These are phyloP conservation scores for Stercorarius parasiticus DNA, from an alignment of 2,113 vertebrate genomes.

Conservation along the genomic window DNA sequence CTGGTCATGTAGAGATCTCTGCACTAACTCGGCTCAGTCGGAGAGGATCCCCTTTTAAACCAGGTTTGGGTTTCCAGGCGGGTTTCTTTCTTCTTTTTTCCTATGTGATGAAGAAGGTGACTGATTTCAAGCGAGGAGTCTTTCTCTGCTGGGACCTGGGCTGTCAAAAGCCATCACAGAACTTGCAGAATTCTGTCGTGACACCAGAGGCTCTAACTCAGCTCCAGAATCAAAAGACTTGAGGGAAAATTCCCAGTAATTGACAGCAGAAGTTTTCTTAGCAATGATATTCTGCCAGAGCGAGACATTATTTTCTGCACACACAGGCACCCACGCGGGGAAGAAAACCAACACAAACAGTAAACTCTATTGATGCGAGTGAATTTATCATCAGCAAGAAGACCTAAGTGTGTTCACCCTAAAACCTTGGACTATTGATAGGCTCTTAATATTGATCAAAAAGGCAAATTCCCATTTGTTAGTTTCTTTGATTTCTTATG, in stretches of 20 bases:
- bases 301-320: neutral
- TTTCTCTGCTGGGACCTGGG: slow-evolving; percentile 5
- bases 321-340: neutral
- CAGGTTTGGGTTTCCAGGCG: neutral
- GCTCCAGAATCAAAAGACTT: neutral
- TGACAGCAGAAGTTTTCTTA: neutral
- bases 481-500: neutral
- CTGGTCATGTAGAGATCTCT: neutral
- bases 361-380: neutral
- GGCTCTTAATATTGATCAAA: neutral
- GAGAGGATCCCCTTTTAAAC: neutral
- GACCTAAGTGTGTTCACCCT: neutral
- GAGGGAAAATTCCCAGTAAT: neutral
- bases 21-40: neutral
- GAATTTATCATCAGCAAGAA: neutral
- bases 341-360: neutral
- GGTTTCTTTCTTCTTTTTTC: neutral
- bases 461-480: neutral
- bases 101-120: neutral
- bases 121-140: slow-evolving; percentile 3
- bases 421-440: neutral
- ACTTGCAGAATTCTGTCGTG: neutral
- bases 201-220: neutral
- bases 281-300: neutral
- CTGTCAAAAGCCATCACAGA: slow-evolving; percentile 47